A percentile compares a stretch with the other conserved stretches of the same genome.
Conservation (phyloP, 2,113 vertebrate species). For the Malurus elegans region DNA sequence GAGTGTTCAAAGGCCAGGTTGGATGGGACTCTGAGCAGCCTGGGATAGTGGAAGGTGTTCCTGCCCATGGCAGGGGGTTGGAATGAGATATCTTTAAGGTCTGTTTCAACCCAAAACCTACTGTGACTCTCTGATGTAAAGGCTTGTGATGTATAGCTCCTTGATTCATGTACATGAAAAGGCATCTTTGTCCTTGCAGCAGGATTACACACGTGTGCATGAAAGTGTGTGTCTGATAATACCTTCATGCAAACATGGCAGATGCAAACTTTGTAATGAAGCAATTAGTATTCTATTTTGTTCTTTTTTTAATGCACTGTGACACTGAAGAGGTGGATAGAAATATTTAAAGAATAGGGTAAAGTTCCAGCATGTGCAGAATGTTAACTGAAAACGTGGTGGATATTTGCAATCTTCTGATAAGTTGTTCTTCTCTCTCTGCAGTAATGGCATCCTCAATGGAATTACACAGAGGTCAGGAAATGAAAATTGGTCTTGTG, state of each 20-base stretch:
- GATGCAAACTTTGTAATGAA: neutral
- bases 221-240: neutral
- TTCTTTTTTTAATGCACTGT: neutral
- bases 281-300: neutral
- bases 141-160: neutral
- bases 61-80: neutral
- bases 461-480: slow-evolving; percentile 1
- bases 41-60: neutral
- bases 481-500: slow-evolving; percentile 49
- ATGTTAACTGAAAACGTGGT: neutral
- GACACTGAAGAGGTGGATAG: neutral
- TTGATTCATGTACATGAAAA: neutral
- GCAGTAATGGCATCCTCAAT: neutral
- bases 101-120: neutral
- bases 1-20: fast-evolving
- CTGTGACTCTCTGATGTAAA: neutral
- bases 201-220: neutral
- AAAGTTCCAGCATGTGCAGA: neutral
- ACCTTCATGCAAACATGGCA: neutral
- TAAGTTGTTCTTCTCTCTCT: neutral
- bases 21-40: neutral
- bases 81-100: neutral
- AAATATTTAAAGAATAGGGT: neutral
- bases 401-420: neutral
- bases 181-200: neutral